These are phyloP conservation scores for Rhopalosiphum maidis DNA, from an alignment of 1,140 invertebrate species.

Conservation along the genomic window DNA sequence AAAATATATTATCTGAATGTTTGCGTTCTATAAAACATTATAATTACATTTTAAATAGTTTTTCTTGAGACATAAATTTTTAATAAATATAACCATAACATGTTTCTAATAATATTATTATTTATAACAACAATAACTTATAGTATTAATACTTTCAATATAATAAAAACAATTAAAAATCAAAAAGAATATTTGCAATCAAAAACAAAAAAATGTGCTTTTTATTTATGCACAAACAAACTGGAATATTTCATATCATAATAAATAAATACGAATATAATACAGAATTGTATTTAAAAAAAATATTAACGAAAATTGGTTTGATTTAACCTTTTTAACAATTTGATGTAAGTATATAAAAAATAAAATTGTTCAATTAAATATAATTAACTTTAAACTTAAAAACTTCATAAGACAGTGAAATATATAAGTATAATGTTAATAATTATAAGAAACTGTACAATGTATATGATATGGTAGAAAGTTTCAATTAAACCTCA, in stretches of 20 bases:
- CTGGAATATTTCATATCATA: not conserved
- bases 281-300: not conserved
- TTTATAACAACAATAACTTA: not conserved
- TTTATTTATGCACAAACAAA: not conserved
- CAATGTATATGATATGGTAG: not conserved
- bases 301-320: not conserved
- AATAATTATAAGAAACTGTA: not conserved
- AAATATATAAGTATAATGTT: not conserved
- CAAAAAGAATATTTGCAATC: too few species aligned
- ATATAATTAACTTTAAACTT: not conserved
- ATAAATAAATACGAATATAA: too few species aligned
- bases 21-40: not conserved
- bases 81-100: too few species aligned
- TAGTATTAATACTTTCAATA: not conserved
- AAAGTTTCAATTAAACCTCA: slow-evolving; percentile 25
- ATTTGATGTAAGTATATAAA: not conserved
- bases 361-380: not conserved
- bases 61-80: not conserved
- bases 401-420: not conserved
- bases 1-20: not conserved
- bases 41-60: not conserved
- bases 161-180: too few species aligned
- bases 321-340: not conserved
- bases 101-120: not conserved
- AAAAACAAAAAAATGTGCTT: too few species aligned